Conservation (phyloP, 2,113 vertebrate species). For the Hemicordylus capensis region DNA sequence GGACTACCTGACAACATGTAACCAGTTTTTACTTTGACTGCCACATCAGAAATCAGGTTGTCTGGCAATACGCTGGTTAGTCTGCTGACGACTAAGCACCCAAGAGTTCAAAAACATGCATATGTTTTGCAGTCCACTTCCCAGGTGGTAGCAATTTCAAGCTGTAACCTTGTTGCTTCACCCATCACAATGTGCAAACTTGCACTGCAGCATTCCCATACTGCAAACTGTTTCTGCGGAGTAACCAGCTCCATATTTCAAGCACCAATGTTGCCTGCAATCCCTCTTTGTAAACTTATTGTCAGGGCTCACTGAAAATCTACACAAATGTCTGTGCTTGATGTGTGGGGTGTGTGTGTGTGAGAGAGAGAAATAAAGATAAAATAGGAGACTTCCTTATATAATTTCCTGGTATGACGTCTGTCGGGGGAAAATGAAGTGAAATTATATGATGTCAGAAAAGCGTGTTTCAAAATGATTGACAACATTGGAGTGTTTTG, state of each 20-base stretch:
- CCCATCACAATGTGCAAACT: slow-evolving; percentile 74
- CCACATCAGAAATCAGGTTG: slow-evolving; percentile 67
- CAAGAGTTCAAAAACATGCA: slow-evolving; percentile 76
- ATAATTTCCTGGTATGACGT: slow-evolving; percentile 81
- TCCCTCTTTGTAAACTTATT: slow-evolving; percentile 71
- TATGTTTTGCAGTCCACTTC: slow-evolving; percentile 76
- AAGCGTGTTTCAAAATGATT: slow-evolving; percentile 85
- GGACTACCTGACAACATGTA: slow-evolving; percentile 74
- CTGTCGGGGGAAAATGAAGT: slow-evolving; percentile 81
- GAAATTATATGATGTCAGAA: slow-evolving; percentile 87
- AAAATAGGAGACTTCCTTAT: slow-evolving; percentile 81
- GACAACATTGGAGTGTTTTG: slow-evolving; percentile 82
- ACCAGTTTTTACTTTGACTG: slow-evolving; percentile 70
- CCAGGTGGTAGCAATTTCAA: slow-evolving; percentile 78
- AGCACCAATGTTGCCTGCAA: slow-evolving; percentile 48
- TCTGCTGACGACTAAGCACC: slow-evolving; percentile 77
- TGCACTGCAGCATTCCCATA: slow-evolving; percentile 64
- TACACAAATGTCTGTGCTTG: slow-evolving; percentile 76
- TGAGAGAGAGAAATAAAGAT: slow-evolving; percentile 84
- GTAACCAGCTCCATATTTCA: slow-evolving; percentile 60
- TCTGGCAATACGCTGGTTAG: slow-evolving; percentile 77
- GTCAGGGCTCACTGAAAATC: slow-evolving; percentile 74
- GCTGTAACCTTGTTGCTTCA: slow-evolving; percentile 76
- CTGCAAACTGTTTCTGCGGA: slow-evolving; percentile 55
- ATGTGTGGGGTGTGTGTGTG: slow-evolving; percentile 79